Conservation (phyloP, 2,797 vertebrate species). For the Macrochelys suwanniensis region DNA sequence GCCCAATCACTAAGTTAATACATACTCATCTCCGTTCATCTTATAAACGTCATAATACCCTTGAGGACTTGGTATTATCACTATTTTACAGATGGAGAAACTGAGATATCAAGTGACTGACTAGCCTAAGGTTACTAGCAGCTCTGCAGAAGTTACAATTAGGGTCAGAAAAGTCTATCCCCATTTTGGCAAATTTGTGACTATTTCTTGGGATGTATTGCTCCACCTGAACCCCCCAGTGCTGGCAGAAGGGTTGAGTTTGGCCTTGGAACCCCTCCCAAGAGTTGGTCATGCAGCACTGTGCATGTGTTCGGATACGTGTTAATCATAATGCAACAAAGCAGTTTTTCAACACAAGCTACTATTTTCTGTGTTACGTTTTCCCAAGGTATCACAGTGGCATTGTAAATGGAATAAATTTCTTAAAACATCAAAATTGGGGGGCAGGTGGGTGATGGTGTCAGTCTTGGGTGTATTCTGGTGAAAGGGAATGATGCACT, state of each 20-base stretch:
- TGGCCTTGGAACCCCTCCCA: not conserved
- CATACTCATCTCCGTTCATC: rapidly evolving
- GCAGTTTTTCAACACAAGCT: not conserved
- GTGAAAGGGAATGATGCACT: not conserved
- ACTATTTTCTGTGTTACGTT: not conserved
- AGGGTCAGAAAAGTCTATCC: rapidly evolving
- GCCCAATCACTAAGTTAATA: not conserved
- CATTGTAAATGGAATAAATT: not conserved
- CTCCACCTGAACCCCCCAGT: not conserved
- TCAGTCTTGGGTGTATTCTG: not conserved
- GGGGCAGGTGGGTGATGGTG: not conserved
- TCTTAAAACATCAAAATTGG: not conserved
- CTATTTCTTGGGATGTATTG: not conserved
- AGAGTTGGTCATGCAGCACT: not conserved
- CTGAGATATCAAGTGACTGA: rapidly evolving
- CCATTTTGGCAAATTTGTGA: rapidly evolving
- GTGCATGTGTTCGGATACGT: rapidly evolving
- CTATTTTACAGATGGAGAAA: not conserved
- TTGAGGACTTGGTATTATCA: rapidly evolving
- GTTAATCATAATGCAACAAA: not conserved
- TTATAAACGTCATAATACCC: not conserved
- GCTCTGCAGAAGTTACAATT: not conserved
- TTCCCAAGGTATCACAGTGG: not conserved
- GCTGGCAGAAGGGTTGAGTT: not conserved
- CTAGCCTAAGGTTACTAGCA: not conserved